These are phyloP conservation scores for Telmatochromis brachygnathus DNA, from an alignment of 2,113 vertebrate genomes.

Conservation along the genomic window DNA sequence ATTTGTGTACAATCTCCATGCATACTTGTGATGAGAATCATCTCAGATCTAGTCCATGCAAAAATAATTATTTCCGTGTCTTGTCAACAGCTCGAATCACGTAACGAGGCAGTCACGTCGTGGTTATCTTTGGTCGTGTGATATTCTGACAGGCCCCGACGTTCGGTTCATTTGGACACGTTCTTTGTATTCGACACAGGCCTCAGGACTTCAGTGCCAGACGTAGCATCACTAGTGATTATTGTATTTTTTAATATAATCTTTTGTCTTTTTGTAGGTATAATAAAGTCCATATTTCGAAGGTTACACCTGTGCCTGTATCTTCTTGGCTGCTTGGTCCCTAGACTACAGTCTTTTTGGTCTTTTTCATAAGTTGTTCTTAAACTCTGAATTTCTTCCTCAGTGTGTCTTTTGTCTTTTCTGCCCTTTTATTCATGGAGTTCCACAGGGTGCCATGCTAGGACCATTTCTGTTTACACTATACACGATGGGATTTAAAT, in stretches of 20 bases:
- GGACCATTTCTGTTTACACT: neutral
- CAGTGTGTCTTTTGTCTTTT: neutral
- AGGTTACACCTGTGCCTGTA: neutral
- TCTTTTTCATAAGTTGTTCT: neutral
- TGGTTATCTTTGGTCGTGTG: neutral
- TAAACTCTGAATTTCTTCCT: neutral
- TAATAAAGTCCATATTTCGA: rapidly evolving
- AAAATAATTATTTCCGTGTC: neutral
- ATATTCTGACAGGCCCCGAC: neutral
- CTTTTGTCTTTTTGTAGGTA: neutral
- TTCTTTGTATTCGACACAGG: neutral
- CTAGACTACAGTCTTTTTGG: neutral
- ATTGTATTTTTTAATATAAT: neutral
- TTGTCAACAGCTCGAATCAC: rapidly evolving
- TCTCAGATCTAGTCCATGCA: neutral
- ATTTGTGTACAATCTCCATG: neutral
- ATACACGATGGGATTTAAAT: neutral
- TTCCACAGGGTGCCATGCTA: neutral
- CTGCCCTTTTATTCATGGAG: neutral
- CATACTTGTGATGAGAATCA: neutral
- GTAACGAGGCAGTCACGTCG: rapidly evolving
- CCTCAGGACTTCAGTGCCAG: neutral
- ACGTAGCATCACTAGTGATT: neutral
- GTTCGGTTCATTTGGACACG: neutral
- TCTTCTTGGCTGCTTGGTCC: neutral